Evolutionary conservation across 2,888 invertebrate genomes (phyloP).

Genomic region (Cantharis rufa): DNA sequence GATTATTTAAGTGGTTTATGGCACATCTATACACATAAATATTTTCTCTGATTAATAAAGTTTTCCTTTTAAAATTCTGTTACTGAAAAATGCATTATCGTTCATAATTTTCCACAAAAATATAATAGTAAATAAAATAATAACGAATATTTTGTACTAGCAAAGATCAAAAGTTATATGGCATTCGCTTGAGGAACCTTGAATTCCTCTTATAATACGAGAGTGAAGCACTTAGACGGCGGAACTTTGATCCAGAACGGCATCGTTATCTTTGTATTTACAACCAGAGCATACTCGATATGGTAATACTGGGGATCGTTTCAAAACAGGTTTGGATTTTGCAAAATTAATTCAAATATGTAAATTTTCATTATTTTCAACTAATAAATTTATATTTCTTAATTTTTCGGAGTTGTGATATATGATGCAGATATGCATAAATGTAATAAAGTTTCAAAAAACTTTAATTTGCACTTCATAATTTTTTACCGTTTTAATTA

Average conservation of each 20-base stretch:
- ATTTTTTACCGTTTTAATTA: background rate
- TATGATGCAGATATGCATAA: background rate
- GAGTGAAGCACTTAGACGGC: slow-evolving; percentile 38
- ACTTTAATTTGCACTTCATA: background rate
- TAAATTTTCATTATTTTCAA: slow-evolving; percentile 18
- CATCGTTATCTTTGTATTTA: slow-evolving; percentile 41
- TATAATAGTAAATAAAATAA: background rate
- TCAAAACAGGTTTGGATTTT: slow-evolving; percentile 26
- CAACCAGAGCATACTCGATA: slow-evolving; percentile 37
- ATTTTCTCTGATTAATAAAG: background rate
- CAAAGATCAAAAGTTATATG: slow-evolving; percentile 34
- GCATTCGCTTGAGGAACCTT: slow-evolving; percentile 38
- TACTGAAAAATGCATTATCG: background rate
- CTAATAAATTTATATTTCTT: slow-evolving; percentile 3
- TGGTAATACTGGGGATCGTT: slow-evolving; percentile 34
- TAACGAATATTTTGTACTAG: background rate
- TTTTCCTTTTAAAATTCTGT: no score
- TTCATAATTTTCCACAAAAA: background rate
- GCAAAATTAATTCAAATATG: slow-evolving; percentile 27
- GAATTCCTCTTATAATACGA: slow-evolving; percentile 39
- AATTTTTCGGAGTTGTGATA: background rate
- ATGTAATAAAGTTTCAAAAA: background rate
- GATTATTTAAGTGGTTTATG: slow-evolving; percentile 8
- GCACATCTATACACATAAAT: background rate
- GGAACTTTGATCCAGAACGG: slow-evolving; percentile 40